Conservation (phyloP, 2,797 vertebrate genomes). For the Chloroceryle inda region DNA sequence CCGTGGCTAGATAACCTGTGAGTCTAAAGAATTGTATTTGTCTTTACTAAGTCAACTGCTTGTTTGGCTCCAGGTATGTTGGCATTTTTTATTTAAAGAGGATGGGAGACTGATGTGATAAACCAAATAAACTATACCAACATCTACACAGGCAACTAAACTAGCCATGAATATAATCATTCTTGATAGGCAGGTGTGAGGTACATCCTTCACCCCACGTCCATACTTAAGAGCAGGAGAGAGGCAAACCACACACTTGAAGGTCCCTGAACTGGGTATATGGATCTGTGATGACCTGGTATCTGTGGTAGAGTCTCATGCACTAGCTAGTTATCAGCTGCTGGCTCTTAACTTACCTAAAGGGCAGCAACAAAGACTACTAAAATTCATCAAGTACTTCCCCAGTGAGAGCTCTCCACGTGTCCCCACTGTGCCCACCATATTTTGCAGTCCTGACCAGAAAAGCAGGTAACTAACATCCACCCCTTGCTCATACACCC, state of each 20-base stretch:
- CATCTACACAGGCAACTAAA: background rate
- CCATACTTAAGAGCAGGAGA: background rate
- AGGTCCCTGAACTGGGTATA: background rate
- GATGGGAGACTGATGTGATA: background rate
- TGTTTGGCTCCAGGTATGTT: background rate
- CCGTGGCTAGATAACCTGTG: background rate
- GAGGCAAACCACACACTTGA: background rate
- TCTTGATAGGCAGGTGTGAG: background rate
- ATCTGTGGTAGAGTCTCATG: background rate
- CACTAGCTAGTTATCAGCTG: background rate
- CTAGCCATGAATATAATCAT: background rate
- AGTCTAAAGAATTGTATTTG: background rate
- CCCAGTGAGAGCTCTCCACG: background rate
- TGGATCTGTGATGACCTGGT: background rate
- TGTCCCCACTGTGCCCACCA: background rate
- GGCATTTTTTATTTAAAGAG: background rate
- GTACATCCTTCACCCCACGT: background rate
- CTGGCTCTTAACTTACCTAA: background rate
- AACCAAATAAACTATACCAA: background rate
- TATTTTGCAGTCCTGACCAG: background rate
- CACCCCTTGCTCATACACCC: background rate
- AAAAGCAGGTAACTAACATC: background rate
- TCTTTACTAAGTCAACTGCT: background rate
- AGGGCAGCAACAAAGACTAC: background rate
- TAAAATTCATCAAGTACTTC: background rate